These are phyloP conservation scores for Notiomystis cincta DNA, from an alignment of 2,113 vertebrate genomes.

Conservation along the genomic window DNA sequence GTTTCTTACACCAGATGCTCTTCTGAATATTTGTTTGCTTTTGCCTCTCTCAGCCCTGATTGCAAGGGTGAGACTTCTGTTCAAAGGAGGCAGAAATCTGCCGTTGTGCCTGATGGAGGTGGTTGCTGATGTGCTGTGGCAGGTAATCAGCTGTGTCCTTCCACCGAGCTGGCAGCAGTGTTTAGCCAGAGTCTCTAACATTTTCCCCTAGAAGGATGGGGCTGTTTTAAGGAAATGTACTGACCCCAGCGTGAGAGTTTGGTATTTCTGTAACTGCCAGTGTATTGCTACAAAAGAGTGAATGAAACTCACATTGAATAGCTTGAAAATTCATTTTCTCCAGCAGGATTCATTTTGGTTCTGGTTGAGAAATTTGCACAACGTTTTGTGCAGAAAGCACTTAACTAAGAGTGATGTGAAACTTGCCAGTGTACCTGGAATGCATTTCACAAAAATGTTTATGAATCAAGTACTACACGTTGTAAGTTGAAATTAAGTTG, in stretches of 20 bases:
- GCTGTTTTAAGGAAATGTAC: not conserved
- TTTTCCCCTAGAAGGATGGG: not conserved
- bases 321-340: not conserved
- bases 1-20: not conserved
- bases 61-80: not conserved
- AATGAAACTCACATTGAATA: not conserved
- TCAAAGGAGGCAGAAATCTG: not conserved
- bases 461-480: not conserved
- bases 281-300: not conserved
- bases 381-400: not conserved
- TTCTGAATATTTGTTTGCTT: not conserved
- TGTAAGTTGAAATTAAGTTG: not conserved
- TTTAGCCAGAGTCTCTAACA: not conserved
- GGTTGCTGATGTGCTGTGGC: not conserved
- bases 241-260: not conserved
- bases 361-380: not conserved
- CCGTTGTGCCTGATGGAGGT: not conserved
- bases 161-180: not conserved
- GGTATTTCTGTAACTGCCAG: not conserved
- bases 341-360: not conserved
- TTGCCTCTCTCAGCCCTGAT: not conserved
- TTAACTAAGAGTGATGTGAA: not conserved
- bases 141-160: not conserved
- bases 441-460: not conserved
- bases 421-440: not conserved